Base-by-base conservation (phyloP, 2,888 invertebrate genomes). In the Colostygia pectinataria region DNA sequence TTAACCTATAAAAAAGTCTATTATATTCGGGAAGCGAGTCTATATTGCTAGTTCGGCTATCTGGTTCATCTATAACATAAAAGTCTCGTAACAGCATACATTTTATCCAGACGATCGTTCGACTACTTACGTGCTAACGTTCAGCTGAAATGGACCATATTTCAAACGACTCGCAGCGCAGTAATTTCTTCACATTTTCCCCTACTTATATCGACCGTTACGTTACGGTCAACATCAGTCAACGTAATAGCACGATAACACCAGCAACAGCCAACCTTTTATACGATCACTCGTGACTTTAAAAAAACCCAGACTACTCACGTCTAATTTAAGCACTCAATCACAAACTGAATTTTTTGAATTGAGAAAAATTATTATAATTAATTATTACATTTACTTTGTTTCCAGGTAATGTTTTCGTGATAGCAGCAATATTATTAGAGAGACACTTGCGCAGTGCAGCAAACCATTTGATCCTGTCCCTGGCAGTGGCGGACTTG, bases 401-500 rank as follows among this genome's bases (percentile, higher is more conserved):
- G 24, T 59, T 86, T 83, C 3, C 91, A 96, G 98, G 98, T 60
- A 98, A 98, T 85, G 95, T 97, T 46, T 97, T 98, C 87, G 98
- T 98, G 70, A 97, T 98, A 84, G 95, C 97, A 20, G 98, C 98
- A 54, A 97, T 98, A 66, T 86, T 97, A 53, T 88, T 97, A 65
- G 98, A 97, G 80, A 91, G 95, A 60, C 95, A 96, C 78, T 91
- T 98, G 51, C 96, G 97, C 73, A 96, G 94, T 68, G 96, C 97
- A 23, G 96, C 96, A 50, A 97, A 98, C 89, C 97, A 97, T 86
- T 90, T 98, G 71, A 97, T 98, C 66, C 92, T 97, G 55, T 95
- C 97, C 12, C 90, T 98, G 78, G 98, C 98, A 1, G 96, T 97
- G 47, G 98, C 98, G 0, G 98, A 98, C 81, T 92, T 98, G 41